Evolutionary conservation across 2,888 invertebrate species (phyloP), one percentile per base, ranked within the genome.

Genomic region (Drosophila pseudotalamancana): DNA sequence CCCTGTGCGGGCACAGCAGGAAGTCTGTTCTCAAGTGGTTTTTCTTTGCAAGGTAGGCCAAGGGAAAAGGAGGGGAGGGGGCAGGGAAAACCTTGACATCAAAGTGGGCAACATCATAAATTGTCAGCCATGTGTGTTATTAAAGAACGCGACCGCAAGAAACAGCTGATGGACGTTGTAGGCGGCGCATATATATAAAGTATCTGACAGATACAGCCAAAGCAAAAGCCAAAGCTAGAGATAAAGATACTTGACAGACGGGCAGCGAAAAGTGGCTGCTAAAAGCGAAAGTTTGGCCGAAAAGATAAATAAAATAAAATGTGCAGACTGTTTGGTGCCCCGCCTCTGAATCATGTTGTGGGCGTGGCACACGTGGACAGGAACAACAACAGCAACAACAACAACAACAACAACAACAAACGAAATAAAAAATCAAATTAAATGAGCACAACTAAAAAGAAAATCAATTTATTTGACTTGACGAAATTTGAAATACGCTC

Each of bases 31-130:
- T 70, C 73, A 68, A 79, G 82, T 72, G 78, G 63, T 66, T 70
- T 77, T 70, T 18, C 5, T n/a, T 31, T 29, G n/a, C n/a, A n/a
- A n/a, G n/a, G n/a, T n/a, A n/a, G n/a, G n/a, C n/a, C n/a, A n/a
- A n/a, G n/a, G n/a, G n/a, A n/a, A n/a, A n/a, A n/a, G 60, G 56
- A 23, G 27, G 32, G 31, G 3, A 29, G 23, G 9, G 27, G 45
- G n/a, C n/a, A n/a, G 48, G 55, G 35, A 25, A 75, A 82, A 87
- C 82, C 82, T 82, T 82, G 82, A 82, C 85, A 84, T 84, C 85
- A 84, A 82, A 87, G 84, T 74, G 67, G 70, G 77, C 83, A 80
- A 68, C 63, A 19, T 62, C 60, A 75, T 74, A 78, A 85, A 80
- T 67, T 64, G 51, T 21, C 65, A 45, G 65, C 48, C 74, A 63